Evolutionary conservation across 2,113 vertebrate genomes (phyloP), one percentile per base, ranked within the genome.

Genomic region (Cepphus grylle): DNA sequence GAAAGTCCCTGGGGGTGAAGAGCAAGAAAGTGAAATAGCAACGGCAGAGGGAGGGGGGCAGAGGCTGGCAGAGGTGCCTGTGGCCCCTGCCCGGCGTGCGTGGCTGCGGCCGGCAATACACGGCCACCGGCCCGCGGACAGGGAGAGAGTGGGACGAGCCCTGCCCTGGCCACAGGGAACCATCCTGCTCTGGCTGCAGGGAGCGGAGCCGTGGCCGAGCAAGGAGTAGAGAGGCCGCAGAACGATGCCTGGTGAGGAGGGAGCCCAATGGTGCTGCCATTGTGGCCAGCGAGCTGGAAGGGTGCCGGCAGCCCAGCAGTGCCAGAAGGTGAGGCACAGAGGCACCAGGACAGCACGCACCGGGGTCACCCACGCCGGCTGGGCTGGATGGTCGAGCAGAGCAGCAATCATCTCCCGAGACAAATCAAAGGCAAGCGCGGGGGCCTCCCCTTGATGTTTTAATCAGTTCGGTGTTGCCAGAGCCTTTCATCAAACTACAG

Each of bases 1-100:
- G 98, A 97, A 97, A 97, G 97, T 97, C 97, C 98, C 98, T 97
- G 86, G 97, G 97, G 98, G 97, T 97, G 90, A 98, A 97, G 90
- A 98, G 96, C 86, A 86, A 95, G 93, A 94, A 97, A 97, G 97
- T 95, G 93, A 96, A 97, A 96, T 85, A 89, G 95, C 95, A 96
- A 91, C 72, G 1, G 86, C 6, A 4, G 50, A 74, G 81, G 84
- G 67, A 90, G 93, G 30, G 89, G 94, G 86, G 85, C 86, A 96
- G 81, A 49, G 62, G 87, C 76, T 81, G 84, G 43, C 25, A 29
- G 80, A 79, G 81, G 90, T 11, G 11, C 63, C 85, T 4, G 1
- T 72, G 77, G 81, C 72, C 87, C 91, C 49, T 58, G 88, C 53
- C 53, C 1, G 0, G 42, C 1, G 4, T 18, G n/a, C 1, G 6